phyloP scores from a whole-genome alignment of 2,797 vertebrate species.

The Trachops cirrhosus region DNA sequence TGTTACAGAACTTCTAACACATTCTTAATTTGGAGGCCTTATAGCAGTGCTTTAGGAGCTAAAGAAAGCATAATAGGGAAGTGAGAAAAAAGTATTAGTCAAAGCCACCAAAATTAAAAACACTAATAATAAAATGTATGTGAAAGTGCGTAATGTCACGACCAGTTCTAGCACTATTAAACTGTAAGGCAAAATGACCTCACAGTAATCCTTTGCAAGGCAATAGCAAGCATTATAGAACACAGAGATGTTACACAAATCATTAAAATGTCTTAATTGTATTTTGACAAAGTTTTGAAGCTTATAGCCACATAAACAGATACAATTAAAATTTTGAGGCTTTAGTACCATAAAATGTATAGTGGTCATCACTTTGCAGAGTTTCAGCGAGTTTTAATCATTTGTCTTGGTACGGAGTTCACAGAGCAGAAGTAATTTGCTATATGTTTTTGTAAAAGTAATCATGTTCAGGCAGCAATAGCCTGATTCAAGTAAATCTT shows the following conservation, averaged over 20 bases:
- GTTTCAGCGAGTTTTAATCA: conserved; percentile 6
- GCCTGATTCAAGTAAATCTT: background rate
- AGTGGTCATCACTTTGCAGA: background rate
- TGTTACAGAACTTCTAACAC: conserved; percentile 33
- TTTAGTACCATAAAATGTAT: background rate
- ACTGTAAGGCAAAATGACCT: background rate
- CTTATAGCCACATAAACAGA: background rate
- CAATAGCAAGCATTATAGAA: background rate
- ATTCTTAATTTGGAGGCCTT: conserved; percentile 43
- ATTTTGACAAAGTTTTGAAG: background rate
- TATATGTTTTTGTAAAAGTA: background rate
- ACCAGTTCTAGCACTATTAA: background rate
- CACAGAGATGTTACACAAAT: background rate
- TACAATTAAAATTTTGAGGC: background rate
- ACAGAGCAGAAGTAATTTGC: background rate
- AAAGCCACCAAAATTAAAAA: background rate
- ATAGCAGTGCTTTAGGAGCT: background rate
- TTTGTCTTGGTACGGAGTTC: background rate
- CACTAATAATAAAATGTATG: background rate
- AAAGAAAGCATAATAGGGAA: background rate
- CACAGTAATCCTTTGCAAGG: background rate
- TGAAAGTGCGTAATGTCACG: background rate
- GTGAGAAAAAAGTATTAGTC: background rate
- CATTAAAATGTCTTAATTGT: background rate
- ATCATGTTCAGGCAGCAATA: background rate